A percentile compares a stretch with the other conserved stretches of the same genome.
Evolutionary conservation across 2,797 vertebrate species (phyloP).

Genomic region (Danio jaintianensis): DNA sequence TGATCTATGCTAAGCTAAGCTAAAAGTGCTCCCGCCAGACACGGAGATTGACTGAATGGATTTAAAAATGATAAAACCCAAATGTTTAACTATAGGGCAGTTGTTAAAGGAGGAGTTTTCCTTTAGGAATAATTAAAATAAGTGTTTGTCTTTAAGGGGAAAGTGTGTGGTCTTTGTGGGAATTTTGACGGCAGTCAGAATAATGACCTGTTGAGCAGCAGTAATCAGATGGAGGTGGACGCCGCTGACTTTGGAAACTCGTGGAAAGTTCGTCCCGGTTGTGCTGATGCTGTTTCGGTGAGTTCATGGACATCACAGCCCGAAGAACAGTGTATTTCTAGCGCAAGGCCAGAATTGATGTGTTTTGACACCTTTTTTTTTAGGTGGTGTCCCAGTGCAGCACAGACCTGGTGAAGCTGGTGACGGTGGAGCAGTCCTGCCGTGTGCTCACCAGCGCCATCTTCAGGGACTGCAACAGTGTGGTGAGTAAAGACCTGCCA

Average conservation of each 20-base stretch:
- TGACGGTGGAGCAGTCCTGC: constrained; percentile 91
- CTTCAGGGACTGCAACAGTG: constrained; percentile 87
- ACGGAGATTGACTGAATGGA: too few species aligned
- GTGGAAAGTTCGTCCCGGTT: constrained; percentile 90
- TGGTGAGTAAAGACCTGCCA: constrained; percentile 77
- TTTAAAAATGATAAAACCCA: too few species aligned
- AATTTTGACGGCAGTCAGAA: constrained; percentile 95
- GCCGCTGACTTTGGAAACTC: constrained; percentile 93
- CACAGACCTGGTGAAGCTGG: constrained; percentile 83
- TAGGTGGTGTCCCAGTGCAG: constrained; percentile 78
- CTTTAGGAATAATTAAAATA: neutral
- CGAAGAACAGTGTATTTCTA: neutral
- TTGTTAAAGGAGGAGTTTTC: too few species aligned
- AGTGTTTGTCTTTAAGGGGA: constrained; percentile 76
- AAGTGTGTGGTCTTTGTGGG: constrained; percentile 94
- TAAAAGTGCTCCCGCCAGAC: too few species aligned
- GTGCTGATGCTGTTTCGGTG: constrained; percentile 90
- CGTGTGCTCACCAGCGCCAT: constrained; percentile 83
- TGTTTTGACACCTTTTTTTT: constrained; percentile 42
- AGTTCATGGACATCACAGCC: neutral
- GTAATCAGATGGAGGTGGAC: constrained; percentile 91
- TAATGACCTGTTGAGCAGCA: constrained; percentile 94
- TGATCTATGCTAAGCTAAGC: too few species aligned
- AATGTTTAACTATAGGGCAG: too few species aligned
- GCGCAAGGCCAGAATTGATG: too few species aligned